Base-by-base conservation (phyloP, 2,113 vertebrate genomes). In the Siphamia tubifer region DNA sequence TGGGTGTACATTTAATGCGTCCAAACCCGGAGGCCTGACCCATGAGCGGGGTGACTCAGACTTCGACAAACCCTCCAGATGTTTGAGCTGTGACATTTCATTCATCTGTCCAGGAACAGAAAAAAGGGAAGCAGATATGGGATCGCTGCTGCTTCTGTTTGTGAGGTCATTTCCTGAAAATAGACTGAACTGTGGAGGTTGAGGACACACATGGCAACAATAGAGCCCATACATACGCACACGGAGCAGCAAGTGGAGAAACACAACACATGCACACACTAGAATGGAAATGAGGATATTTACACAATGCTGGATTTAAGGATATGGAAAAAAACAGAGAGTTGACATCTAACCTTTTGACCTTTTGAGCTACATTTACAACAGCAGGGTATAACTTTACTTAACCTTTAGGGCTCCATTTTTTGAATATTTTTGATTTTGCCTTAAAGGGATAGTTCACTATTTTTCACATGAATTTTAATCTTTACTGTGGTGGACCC, bases 151-250 rank as follows among this genome's bases (percentile, higher is more conserved):
- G 64, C 65, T 83, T 81, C 82, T 87, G 74, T 82, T 69, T 38
- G 17, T 80, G 69, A 84, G 54, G 51, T 79, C 10, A 79, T 56
- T 89, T 87, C 57, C 63, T 15, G 3, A 83, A 87, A 86, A 81
- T 82, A 64, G 66, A 15, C 65, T 44, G 34, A 77, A 73, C 54
- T 77, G 62, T 52, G 64, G 72, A 72, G 74, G 74, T 24, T 28
- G 79, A 67, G 51, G 66, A 25, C 71, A 61, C 24, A 77, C 30
- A 45, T 75, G 76, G 69, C 39, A 86, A 83, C 81, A 87, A 84
- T 79, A 49, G 35, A 77, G 57, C 17, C 65, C 36, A 79, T 61
- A 78, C 40, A 72, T 52, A 35, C 13, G 62, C 25, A 32, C 49
- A 55, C 27, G 2, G 0, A 0, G 2, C 44, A 12, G 1, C n/a